Base-by-base conservation (phyloP, 2,113 vertebrate genomes). In the Macrotis lagotis region DNA sequence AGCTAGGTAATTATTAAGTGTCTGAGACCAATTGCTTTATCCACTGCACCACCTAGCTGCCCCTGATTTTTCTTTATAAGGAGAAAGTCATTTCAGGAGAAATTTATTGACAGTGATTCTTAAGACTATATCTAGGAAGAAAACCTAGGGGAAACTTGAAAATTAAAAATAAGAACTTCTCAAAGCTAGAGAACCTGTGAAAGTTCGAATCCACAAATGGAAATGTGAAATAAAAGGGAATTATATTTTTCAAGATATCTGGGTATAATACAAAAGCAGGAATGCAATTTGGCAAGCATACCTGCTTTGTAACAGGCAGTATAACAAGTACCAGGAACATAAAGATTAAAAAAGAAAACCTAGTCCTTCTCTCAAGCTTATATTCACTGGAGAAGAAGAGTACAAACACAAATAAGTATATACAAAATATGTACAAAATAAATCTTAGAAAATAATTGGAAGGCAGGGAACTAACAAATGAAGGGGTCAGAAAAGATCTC, bases 41-140 rank as follows among this genome's bases (percentile, higher is more conserved):
- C n/a, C n/a, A n/a, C n/a, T n/a, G n/a, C n/a, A n/a, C n/a, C n/a
- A n/a, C n/a, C n/a, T n/a, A n/a, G n/a, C n/a, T n/a, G n/a, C n/a
- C n/a, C n/a, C n/a, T n/a, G n/a, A n/a, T n/a, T n/a, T 66, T 37
- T 37, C 55, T 37, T 14, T 66, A 66, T 37, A 37, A 66, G 31
- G 12, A 31, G 55, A 37, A 6, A 74, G 16, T 44, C 66, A 83
- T 83, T 83, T 44, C 14, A 83, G 16, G n/a, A 44, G 37, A 44
- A 24, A 44, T 83, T 83, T 83, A 44, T 19, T 83, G 66, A 83
- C n/a, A 83, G 44, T 44, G 22, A 44, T 16, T 83, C 66, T n/a
- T 83, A 22, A 51, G 31, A 88, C 90, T 96, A 94, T 93, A 44
- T 49, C 51, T 91, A 37, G 16, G 51, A 59, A 25, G 50, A 94